Base-by-base conservation (phyloP, 2,113 vertebrate species). In the Illadopsis cleaveri region DNA sequence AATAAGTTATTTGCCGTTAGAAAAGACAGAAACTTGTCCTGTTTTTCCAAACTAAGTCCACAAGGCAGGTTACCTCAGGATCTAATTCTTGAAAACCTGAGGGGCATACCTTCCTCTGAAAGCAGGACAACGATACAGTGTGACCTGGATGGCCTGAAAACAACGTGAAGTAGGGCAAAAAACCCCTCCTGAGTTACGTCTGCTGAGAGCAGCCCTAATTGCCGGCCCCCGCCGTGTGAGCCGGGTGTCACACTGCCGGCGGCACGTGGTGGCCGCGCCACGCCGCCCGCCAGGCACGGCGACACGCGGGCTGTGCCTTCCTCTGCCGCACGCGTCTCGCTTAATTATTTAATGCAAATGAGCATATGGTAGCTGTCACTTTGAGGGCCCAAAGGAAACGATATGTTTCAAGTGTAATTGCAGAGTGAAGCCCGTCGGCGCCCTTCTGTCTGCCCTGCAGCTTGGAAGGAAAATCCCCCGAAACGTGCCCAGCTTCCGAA, bases 181-280 rank as follows among this genome's bases (percentile, higher is more conserved):
- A 30, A 30, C 0, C 44, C 57, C 35, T 85, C 38, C 22, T 0
- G 28, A 85, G 57, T 25, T 27, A 7, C 0, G 9, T 24, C 23
- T 48, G 31, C 72, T 14, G 64, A 30, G 72, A 83, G 51, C 73
- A 57, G 73, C 53, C 14, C 47, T 79, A 72, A 94, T 56, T 57
- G 73, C 17, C n/a, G 38, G 40, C 15, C 2, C n/a, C 13, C 2
- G 11, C 37, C 1, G 25, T 0, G 45, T 0, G 82, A 56, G 22
- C 16, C 25, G 57, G n/a, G n/a, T 1, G 64, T 44, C 4, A 9
- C 23, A 1, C 15, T 4, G 47, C 16, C 64, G 19, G 68, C 5
- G 24, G 71, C 61, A 27, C 44, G 33, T 8, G n/a, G 22, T 8
- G 57, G 51, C 65, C 4, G 2, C 11, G 76, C 66, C 53, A 1